Evolutionary conservation across 2,888 invertebrate genomes (phyloP).

Genomic region (Tipula vernalis): DNA sequence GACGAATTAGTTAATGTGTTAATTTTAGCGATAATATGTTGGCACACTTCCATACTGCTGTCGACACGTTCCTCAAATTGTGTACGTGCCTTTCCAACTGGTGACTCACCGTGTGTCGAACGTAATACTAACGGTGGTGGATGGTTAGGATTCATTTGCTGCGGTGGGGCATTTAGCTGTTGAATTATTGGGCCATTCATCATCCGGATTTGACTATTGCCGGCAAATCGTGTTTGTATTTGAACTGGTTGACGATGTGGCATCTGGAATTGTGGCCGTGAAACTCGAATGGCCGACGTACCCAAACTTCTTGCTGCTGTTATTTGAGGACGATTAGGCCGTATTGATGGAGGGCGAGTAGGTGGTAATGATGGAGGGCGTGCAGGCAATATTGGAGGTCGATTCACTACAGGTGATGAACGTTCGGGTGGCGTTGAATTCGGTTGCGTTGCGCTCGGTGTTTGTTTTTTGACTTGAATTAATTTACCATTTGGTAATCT

Average conservation of each 20-base stretch:
- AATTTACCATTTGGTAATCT: constrained; percentile 34
- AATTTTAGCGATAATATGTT: constrained; percentile 32
- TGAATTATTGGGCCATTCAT: constrained; percentile 13
- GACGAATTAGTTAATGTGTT: constrained; percentile 34
- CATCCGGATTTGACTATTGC: neutral
- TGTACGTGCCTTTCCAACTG: constrained; percentile 28
- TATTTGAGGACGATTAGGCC: neutral
- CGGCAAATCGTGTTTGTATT: neutral
- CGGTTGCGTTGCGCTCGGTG: constrained; percentile 7
- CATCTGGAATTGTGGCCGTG: constrained; percentile 13
- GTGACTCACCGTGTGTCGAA: constrained; percentile 25
- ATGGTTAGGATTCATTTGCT: neutral
- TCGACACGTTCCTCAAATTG: constrained; percentile 33
- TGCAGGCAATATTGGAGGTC: neutral
- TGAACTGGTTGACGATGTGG: constrained; percentile 15
- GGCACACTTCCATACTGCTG: constrained; percentile 33
- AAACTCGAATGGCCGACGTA: neutral
- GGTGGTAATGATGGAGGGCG: neutral
- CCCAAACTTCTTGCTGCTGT: neutral
- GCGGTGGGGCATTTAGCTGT: constrained; percentile 14
- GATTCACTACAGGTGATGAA: neutral
- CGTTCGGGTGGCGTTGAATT: constrained; percentile 15
- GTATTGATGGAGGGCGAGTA: neutral
- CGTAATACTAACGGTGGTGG: constrained; percentile 23
- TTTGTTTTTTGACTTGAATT: constrained; percentile 34